Base-by-base conservation (phyloP, 2,113 vertebrate species). In the Plecotus auritus region DNA sequence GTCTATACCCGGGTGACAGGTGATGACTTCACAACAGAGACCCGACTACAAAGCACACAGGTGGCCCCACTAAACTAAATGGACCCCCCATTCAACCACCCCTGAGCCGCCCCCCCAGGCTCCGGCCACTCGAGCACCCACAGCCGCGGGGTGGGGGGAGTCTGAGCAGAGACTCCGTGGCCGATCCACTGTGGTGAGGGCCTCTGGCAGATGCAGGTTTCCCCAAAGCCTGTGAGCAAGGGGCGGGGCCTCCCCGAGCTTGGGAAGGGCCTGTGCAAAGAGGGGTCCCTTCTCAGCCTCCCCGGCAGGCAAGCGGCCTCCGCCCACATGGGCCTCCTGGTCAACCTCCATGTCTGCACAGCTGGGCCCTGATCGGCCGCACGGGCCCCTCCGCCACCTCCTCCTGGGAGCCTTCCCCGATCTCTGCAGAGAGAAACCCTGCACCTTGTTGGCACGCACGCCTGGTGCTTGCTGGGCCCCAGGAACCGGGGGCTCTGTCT, bases 321-420 rank as follows among this genome's bases (percentile, higher is more conserved):
- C 32, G 40, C 26, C 47, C 67, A 3, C 1, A 0, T 9, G 49
- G 8, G 28, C 77, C 49, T 12, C 40, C 23, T 37, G 28, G 82
- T 26, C 35, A 86, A 1, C 0, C 1, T 51, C 70, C 11, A 0
- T n/a, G 9, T 72, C 78, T 37, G 7, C 26, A 20, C 0, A 40
- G 14, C 77, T 13, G 51, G n/a, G 23, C 30, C 22, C 16, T 5
- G 4, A 35, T 37, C 32, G 16, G n/a, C 56, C 35, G n/a, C 30
- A 11, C 5, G 0, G 45, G 30, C 4, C 18, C 54, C 54, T 22
- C 54, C 54, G 6, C 20, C 1, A 12, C 47, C 37, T 82, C 4
- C 40, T 35, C n/a, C 35, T 16, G 0, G 23, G 45, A 45, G 37
- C 32, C 76, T 45, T 92, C 76, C 74, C 37, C 37, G 73, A 23